phyloP scores from a whole-genome alignment of 1,140 invertebrate genomes.

The Formica selysi region DNA sequence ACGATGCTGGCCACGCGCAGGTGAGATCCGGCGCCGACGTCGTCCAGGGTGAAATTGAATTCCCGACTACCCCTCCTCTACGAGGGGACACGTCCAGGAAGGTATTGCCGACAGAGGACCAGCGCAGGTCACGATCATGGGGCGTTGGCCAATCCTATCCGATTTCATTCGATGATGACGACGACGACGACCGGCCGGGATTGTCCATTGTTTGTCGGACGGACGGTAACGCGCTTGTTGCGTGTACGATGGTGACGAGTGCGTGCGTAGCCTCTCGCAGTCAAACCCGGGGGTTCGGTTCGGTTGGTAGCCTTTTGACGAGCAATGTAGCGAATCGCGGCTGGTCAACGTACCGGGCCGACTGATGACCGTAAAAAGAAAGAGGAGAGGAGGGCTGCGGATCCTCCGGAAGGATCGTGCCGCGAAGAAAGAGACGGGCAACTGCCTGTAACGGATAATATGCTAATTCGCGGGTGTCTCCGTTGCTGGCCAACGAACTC shows the following conservation, averaged over 20 bases:
- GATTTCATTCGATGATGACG: slow-evolving; percentile 77
- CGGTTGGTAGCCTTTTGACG: slow-evolving; percentile 72
- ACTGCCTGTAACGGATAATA: slow-evolving; percentile 78
- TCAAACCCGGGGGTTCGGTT: slow-evolving; percentile 61
- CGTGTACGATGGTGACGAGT: slow-evolving; percentile 36
- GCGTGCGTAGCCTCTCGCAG: slow-evolving; percentile 59
- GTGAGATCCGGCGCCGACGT: slow-evolving; percentile 56
- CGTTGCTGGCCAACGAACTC: slow-evolving; percentile 66
- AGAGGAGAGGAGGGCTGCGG: slow-evolving; percentile 54
- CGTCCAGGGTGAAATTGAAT: slow-evolving; percentile 76
- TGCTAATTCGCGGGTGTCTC: slow-evolving; percentile 75
- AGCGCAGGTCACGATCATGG: slow-evolving; percentile 74
- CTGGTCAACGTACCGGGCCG: slow-evolving; percentile 69
- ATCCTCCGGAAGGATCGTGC: slow-evolving; percentile 55
- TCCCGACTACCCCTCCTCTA: slow-evolving; percentile 76
- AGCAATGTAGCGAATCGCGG: slow-evolving; percentile 77
- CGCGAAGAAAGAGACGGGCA: slow-evolving; percentile 66
- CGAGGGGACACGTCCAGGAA: slow-evolving; percentile 47
- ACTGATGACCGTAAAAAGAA: slow-evolving; percentile 71
- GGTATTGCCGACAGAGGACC: slow-evolving; percentile 72
- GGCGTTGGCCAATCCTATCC: slow-evolving; percentile 81
- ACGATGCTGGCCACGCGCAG: slow-evolving; percentile 11
- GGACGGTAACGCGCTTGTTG: slow-evolving; percentile 74
- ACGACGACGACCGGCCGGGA: slow-evolving; percentile 64
- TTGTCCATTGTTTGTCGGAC: slow-evolving; percentile 76